phyloP scores from a whole-genome alignment of 2,113 vertebrate species.

The Strix aluco region DNA sequence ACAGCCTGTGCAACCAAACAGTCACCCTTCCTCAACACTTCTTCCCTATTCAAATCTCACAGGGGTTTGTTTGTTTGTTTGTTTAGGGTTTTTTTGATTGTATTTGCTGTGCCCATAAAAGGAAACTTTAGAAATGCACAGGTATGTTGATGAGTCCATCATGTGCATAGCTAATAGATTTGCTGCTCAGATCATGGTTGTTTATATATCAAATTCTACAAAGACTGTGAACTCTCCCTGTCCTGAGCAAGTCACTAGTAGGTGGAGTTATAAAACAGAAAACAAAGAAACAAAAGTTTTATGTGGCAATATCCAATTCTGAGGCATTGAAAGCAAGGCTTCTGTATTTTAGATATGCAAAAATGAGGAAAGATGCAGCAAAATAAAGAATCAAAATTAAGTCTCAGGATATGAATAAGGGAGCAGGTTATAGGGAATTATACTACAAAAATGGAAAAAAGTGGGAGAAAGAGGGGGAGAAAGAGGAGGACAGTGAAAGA shows the following conservation, averaged over 20 bases:
- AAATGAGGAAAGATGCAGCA: neutral
- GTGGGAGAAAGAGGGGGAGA: neutral
- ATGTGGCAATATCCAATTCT: neutral
- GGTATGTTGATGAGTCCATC: neutral
- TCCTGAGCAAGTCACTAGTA: neutral
- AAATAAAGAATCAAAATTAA: neutral
- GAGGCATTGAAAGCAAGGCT: neutral
- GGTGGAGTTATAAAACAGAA: neutral
- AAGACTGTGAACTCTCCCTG: neutral
- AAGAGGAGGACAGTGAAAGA: neutral
- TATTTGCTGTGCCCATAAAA: neutral
- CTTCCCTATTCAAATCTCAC: neutral
- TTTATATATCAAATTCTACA: neutral
- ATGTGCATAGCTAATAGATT: neutral
- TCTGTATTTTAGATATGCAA: neutral
- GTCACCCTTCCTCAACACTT: neutral
- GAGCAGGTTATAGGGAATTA: neutral
- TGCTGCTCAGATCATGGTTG: neutral
- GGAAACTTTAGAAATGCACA: neutral
- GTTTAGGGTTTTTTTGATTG: neutral
- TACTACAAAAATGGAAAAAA: neutral
- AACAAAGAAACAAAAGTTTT: neutral
- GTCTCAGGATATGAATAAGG: neutral
- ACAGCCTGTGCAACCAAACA: accelerated
- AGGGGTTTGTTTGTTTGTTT: neutral